Percentiles rank a stretch among this genome's conserved stretches.
Evolutionary conservation across 2,113 vertebrate species (phyloP).

Genomic region (Lutjanus erythropterus): DNA sequence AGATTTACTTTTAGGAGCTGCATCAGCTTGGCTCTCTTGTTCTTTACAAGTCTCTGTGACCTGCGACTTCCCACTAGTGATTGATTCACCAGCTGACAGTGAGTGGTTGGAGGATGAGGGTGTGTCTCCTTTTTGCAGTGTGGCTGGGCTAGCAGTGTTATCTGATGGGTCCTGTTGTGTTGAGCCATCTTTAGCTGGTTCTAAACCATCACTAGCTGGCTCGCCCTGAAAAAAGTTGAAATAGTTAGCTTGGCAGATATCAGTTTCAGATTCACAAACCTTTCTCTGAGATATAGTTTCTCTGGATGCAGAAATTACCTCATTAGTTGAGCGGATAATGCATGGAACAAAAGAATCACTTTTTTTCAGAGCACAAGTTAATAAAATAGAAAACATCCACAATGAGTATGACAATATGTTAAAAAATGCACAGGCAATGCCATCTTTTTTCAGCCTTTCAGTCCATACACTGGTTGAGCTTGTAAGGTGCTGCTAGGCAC

Average conservation of each 20-base stretch:
- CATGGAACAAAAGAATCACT: too few relatives aligned
- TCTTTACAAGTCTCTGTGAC: background rate
- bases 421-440: background rate
- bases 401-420: background rate
- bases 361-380: background rate
- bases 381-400: background rate
- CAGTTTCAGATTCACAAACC: too few relatives aligned
- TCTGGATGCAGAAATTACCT: too few relatives aligned
- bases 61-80: background rate
- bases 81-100: background rate
- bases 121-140: background rate
- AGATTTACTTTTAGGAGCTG: background rate
- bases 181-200: too few relatives aligned
- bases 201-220: background rate
- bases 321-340: too few relatives aligned
- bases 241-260: background rate
- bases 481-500: too few relatives aligned
- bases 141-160: background rate
- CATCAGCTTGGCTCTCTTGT: background rate
- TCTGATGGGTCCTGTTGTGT: rapidly evolving
- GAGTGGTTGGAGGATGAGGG: background rate
- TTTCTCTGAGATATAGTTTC: too few relatives aligned
- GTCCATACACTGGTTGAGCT: too few relatives aligned
- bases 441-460: too few relatives aligned
- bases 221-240: slow-evolving; percentile 22